A percentile compares a stretch with the other conserved stretches of the same genome.
Evolutionary conservation across 2,113 vertebrate genomes (phyloP).

Genomic region (Malurus cyaneus): DNA sequence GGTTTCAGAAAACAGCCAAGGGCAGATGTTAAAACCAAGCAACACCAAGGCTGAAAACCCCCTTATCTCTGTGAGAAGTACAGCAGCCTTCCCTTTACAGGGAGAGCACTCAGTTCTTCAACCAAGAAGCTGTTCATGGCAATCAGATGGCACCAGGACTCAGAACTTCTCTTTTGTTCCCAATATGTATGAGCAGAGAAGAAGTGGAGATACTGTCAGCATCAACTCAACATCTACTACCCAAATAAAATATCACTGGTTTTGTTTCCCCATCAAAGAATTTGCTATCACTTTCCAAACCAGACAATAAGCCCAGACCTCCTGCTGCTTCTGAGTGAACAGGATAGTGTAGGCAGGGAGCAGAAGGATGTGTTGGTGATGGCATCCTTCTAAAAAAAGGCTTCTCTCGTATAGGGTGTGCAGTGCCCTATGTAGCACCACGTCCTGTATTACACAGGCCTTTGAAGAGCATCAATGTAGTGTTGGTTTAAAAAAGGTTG

Average conservation of each 20-base stretch:
- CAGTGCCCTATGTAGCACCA: background rate
- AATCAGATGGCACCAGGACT: background rate
- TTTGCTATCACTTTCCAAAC: background rate
- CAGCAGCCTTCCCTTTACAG: background rate
- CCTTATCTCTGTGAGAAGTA: background rate
- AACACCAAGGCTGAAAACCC: background rate
- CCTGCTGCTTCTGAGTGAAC: background rate
- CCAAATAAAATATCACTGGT: background rate
- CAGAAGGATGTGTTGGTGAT: background rate
- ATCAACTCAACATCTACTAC: background rate
- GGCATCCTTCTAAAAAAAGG: rapidly evolving
- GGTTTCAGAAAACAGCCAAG: background rate
- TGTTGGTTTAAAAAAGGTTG: background rate
- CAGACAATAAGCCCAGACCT: background rate
- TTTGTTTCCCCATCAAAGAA: background rate
- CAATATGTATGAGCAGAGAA: background rate
- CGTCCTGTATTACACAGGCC: background rate
- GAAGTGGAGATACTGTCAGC: background rate
- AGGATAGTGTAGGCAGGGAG: background rate
- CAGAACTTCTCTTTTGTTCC: background rate
- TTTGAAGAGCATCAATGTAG: background rate
- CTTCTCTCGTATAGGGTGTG: background rate
- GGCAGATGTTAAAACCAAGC: background rate
- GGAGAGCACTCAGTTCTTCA: background rate
- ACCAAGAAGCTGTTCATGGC: background rate